Evolutionary conservation across 2,113 vertebrate species (phyloP).

Genomic region (Scomber colias): DNA sequence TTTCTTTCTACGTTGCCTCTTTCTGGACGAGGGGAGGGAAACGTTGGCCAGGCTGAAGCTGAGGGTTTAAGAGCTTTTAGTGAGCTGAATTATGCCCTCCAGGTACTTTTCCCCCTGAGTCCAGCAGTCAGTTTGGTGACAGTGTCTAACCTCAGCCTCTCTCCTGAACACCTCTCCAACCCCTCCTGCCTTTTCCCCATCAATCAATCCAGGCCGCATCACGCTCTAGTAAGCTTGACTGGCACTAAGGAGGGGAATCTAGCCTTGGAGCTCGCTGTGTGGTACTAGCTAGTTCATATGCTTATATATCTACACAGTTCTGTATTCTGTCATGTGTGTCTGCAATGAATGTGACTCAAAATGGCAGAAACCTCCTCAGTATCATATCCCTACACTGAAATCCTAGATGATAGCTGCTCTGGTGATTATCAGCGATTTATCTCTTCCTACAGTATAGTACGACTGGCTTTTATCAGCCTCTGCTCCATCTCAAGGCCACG

Average conservation of each 20-base stretch:
- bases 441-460: background rate
- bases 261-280: conserved; percentile 32
- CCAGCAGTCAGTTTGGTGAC: conserved; percentile 56
- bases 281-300: conserved; percentile 5
- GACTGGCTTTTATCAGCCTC: conserved; percentile 9
- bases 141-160: conserved; percentile 49
- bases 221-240: conserved; percentile 71
- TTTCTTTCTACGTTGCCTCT: background rate
- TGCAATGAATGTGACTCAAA: conserved; percentile 24
- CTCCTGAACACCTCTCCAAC: conserved; percentile 20
- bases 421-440: conserved; percentile 15
- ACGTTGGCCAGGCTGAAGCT: background rate
- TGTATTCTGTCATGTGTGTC: conserved; percentile 7
- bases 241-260: conserved; percentile 59
- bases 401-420: background rate
- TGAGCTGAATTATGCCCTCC: conserved; percentile 28
- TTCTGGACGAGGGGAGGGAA: conserved; percentile 13
- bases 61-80: conserved; percentile 49
- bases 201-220: conserved; percentile 63
- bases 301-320: conserved; percentile 22
- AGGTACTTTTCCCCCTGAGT: conserved; percentile 20
- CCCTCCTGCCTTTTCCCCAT: conserved; percentile 48
- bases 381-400: background rate
- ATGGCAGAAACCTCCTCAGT: conserved; percentile 17
- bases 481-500: conserved; percentile 4